Percentiles rank a stretch among this genome's conserved stretches.
Evolutionary conservation across 2,113 vertebrate genomes (phyloP).

Genomic region (Lagenorhynchus albirostris): DNA sequence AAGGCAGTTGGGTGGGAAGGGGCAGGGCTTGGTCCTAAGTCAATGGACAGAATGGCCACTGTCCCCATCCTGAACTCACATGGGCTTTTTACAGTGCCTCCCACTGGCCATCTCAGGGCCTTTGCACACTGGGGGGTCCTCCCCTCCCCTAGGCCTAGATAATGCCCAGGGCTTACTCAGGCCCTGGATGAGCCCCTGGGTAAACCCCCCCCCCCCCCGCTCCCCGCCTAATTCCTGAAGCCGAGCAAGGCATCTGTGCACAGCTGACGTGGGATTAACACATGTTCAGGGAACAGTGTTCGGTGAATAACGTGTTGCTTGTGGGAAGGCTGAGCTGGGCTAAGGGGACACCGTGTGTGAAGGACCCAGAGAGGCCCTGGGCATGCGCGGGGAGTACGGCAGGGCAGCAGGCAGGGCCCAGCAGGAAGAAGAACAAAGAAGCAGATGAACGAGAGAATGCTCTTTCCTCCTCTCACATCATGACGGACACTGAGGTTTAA

Average conservation of each 20-base stretch:
- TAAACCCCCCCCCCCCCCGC: neutral
- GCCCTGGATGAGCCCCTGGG: neutral
- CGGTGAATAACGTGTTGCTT: neutral
- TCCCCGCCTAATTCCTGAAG: neutral
- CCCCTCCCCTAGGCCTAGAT: neutral
- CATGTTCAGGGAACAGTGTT: neutral
- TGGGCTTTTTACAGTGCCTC: neutral
- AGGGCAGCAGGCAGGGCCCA: neutral
- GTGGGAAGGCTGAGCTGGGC: neutral
- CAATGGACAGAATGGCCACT: neutral
- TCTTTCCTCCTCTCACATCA: neutral
- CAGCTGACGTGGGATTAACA: too few relatives aligned
- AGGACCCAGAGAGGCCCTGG: fast-evolving
- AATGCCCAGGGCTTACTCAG: neutral
- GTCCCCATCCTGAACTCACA: neutral
- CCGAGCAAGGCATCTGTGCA: too few relatives aligned
- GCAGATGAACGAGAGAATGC: neutral
- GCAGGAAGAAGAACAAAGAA: neutral
- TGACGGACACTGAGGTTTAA: neutral
- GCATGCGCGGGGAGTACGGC: neutral
- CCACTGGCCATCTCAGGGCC: neutral
- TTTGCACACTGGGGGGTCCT: neutral
- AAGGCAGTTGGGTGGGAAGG: neutral
- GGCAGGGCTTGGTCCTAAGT: neutral
- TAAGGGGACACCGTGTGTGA: neutral